Evolutionary conservation across 2,888 invertebrate species (phyloP).

Genomic region (Teleogryllus oceanicus): DNA sequence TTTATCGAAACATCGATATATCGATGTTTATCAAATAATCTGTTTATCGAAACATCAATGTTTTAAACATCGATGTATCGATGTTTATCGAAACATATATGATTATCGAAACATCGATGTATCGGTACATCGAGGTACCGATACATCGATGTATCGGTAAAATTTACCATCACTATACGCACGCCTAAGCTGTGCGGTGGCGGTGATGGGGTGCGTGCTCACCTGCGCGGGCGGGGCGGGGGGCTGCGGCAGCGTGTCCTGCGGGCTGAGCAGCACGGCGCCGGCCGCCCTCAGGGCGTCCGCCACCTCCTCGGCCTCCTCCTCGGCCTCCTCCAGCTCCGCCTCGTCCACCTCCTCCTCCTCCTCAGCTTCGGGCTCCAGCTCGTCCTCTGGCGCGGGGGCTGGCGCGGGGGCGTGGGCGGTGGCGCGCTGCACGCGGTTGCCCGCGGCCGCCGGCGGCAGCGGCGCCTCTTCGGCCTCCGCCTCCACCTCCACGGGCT

Average conservation of each 20-base stretch:
- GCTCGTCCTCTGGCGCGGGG: not conserved
- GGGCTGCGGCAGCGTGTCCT: not conserved
- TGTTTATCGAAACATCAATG: too few species aligned
- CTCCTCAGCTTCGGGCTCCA: not conserved
- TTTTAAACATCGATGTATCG: too few species aligned
- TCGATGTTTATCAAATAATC: fast-evolving
- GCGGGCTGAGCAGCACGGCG: not conserved
- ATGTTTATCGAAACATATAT: too few species aligned
- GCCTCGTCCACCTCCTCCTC: not conserved
- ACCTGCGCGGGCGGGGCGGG: not conserved
- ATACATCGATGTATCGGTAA: too few species aligned
- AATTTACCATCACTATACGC: too few species aligned
- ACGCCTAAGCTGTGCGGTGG: too few species aligned
- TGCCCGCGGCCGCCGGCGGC: not conserved
- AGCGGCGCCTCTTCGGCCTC: not conserved
- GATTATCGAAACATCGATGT: too few species aligned
- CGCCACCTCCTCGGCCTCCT: not conserved
- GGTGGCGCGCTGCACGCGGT: not conserved
- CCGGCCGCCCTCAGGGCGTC: not conserved
- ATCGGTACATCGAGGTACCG: too few species aligned
- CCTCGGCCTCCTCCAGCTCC: not conserved
- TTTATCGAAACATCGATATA: too few species aligned
- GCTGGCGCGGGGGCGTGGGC: not conserved
- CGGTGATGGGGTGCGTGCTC: not conserved
- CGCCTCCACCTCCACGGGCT: not conserved